Percentiles rank a stretch among this genome's conserved stretches.
Evolutionary conservation across 1,140 invertebrate genomes (phyloP).

Genomic region (Schlechtendalia chinensis): DNA sequence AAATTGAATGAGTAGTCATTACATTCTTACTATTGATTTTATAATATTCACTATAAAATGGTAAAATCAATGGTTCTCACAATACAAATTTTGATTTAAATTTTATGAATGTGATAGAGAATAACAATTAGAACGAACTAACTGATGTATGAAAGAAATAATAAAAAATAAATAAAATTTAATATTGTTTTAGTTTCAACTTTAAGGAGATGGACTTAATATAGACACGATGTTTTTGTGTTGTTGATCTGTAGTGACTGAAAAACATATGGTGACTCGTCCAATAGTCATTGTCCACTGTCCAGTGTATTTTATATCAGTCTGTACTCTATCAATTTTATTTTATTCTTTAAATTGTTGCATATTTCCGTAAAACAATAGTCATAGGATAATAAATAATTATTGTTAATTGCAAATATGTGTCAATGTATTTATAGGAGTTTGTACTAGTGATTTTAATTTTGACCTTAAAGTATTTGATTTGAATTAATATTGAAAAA

Average conservation of each 20-base stretch:
- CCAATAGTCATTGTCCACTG: slow-evolving; percentile 48
- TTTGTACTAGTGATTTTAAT: slow-evolving; percentile 3
- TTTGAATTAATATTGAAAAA: slow-evolving; percentile 7
- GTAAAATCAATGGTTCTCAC: too few relatives aligned
- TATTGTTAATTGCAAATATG: slow-evolving; percentile 42
- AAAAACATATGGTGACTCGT: slow-evolving; percentile 40
- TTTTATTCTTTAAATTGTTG: slow-evolving; percentile 39
- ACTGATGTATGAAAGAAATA: too few relatives aligned
- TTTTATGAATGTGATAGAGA: too few relatives aligned
- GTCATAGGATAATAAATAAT: slow-evolving; percentile 10
- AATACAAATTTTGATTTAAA: too few relatives aligned
- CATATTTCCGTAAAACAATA: slow-evolving; percentile 40
- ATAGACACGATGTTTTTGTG: slow-evolving; percentile 20
- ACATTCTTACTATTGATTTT: too few relatives aligned
- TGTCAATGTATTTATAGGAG: slow-evolving; percentile 11
- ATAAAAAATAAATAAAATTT: too few relatives aligned
- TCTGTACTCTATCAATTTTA: slow-evolving; percentile 16
- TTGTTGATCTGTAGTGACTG: slow-evolving; percentile 17
- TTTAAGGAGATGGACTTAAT: too few relatives aligned
- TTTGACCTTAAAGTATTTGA: not conserved
- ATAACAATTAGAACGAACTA: too few relatives aligned
- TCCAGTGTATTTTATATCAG: slow-evolving; percentile 49
- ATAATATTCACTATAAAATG: too few relatives aligned
- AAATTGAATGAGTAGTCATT: too few relatives aligned
- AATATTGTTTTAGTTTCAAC: too few relatives aligned